phyloP scores from a whole-genome alignment of 2,113 vertebrate genomes.

The Centropus unirufus region DNA sequence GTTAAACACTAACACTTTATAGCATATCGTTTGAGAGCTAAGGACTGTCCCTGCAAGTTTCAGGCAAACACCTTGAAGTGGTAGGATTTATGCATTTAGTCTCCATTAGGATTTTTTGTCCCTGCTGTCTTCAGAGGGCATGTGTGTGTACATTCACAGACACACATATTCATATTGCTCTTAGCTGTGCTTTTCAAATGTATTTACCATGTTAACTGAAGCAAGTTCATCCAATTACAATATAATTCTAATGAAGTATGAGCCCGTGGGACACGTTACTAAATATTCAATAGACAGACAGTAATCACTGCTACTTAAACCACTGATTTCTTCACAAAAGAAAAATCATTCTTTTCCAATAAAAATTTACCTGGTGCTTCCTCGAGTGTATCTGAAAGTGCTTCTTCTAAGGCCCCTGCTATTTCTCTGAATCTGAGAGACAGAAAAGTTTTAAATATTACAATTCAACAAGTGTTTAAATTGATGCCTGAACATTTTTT shows the following conservation, averaged over 20 bases:
- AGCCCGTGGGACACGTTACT: fast-evolving
- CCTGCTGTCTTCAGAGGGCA: not conserved
- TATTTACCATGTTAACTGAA: not conserved
- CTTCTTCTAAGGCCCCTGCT: conserved; percentile 89
- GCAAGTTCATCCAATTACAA: not conserved
- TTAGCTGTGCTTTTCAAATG: not conserved
- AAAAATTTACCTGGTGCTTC: conserved; percentile 85
- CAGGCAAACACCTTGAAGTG: not conserved
- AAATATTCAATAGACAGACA: not conserved
- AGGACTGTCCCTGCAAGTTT: not conserved
- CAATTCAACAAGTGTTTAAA: not conserved
- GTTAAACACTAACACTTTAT: not conserved
- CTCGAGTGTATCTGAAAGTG: conserved; percentile 82
- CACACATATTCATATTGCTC: not conserved
- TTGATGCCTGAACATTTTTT: not conserved
- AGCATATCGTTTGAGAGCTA: not conserved
- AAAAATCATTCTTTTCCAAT: not conserved
- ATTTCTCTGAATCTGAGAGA: conserved; percentile 90
- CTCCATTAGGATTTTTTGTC: not conserved
- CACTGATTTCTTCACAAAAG: not conserved
- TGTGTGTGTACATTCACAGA: not conserved
- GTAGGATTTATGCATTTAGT: not conserved
- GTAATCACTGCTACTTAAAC: not conserved
- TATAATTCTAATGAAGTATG: not conserved
- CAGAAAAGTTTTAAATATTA: not conserved